These are phyloP conservation scores for Zingel zingel DNA, from an alignment of 2,113 vertebrate genomes.

Conservation along the genomic window DNA sequence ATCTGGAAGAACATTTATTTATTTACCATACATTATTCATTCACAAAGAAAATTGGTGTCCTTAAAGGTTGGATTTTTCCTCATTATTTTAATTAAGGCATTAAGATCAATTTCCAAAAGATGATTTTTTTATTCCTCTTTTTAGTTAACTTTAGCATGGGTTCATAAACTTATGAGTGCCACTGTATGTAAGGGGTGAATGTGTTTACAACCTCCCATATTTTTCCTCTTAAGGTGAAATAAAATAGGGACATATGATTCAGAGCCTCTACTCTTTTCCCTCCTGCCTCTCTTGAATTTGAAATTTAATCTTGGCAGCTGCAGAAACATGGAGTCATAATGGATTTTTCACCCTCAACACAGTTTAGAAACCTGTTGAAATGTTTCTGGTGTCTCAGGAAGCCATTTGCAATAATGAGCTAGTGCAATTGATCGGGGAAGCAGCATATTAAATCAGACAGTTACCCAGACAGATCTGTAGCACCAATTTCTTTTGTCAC, in stretches of 20 bases:
- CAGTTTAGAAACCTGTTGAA: conserved; percentile 32
- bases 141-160: no score
- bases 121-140: no score
- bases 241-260: background rate
- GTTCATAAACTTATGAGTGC: no score
- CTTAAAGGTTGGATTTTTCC: no score
- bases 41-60: no score
- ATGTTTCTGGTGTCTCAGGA: background rate
- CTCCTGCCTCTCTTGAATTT: background rate
- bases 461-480: background rate
- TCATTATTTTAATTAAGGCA: no score
- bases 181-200: background rate
- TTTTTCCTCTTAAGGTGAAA: conserved; percentile 9
- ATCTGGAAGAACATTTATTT: no score
- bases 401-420: background rate
- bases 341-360: conserved; percentile 1
- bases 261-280: background rate
- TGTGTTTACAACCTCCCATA: background rate
- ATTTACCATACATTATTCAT: no score
- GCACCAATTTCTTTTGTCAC: background rate
- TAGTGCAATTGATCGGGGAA: background rate
- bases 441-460: background rate
- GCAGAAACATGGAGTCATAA: background rate
- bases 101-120: no score
- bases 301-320: conserved; percentile 17